phyloP scores from a whole-genome alignment of 2,888 invertebrate genomes.

The Lepidocyrtinus sp. region DNA sequence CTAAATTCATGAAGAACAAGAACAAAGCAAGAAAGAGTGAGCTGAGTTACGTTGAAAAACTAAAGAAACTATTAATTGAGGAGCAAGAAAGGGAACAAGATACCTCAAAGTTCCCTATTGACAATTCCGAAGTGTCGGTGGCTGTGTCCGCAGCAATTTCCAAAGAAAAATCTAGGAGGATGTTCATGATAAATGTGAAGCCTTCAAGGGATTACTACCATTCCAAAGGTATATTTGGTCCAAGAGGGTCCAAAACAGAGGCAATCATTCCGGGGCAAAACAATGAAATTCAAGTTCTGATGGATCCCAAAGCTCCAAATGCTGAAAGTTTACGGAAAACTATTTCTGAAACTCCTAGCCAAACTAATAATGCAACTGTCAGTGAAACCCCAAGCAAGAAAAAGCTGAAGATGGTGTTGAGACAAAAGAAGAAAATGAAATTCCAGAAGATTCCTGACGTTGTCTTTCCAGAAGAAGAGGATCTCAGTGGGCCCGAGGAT shows the following conservation, averaged over 20 bases:
- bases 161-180: conserved; percentile 30
- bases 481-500: conserved; percentile 41
- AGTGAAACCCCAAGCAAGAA: background rate
- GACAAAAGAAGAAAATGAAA: conserved; percentile 43
- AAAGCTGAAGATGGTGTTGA: conserved; percentile 23
- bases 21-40: conserved; percentile 17
- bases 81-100: conserved; percentile 33
- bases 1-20: conserved; percentile 27
- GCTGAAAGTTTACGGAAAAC: background rate
- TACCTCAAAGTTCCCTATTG: background rate
- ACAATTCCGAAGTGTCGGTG: background rate
- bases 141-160: background rate
- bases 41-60: conserved; percentile 34
- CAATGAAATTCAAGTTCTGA: conserved; percentile 35
- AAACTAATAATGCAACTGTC: background rate
- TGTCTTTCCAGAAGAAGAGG: conserved; percentile 39
- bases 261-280: background rate
- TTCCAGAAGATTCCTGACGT: conserved; percentile 40
- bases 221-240: conserved; percentile 52
- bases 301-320: conserved; percentile 25
- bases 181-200: conserved; percentile 52
- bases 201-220: conserved; percentile 41
- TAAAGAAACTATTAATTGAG: conserved; percentile 40
- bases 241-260: conserved; percentile 11
- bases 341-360: background rate